A percentile compares a stretch with the other conserved stretches of the same genome.
Conservation (phyloP, 1,140 invertebrate genomes). For the Drosophila baimaii region DNA sequence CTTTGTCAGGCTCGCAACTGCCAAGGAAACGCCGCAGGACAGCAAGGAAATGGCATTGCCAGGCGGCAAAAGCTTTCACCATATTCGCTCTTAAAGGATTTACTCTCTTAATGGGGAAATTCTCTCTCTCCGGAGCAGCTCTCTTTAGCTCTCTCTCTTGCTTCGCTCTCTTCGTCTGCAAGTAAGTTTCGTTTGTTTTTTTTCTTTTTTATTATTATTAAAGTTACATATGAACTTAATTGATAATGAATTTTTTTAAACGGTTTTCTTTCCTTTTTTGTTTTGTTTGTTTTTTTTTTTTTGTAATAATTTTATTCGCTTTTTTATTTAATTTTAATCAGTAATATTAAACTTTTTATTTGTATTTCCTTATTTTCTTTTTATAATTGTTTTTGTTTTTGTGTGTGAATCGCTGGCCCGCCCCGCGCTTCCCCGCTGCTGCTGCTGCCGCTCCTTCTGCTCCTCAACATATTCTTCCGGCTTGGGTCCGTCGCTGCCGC, state of each 20-base stretch:
- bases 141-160: background rate
- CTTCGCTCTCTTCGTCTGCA: conserved; percentile 56
- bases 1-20: conserved; percentile 60
- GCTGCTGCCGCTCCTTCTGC: conserved; percentile 20
- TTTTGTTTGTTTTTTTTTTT: conserved; percentile 37
- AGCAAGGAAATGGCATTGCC: conserved; percentile 40
- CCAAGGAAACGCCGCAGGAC: conserved; percentile 36
- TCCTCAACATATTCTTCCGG: conserved; percentile 24
- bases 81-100: conserved; percentile 21
- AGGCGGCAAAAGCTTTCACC: conserved; percentile 1
- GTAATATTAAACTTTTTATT: conserved; percentile 77
- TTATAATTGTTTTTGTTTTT: conserved; percentile 49
- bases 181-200: conserved; percentile 32
- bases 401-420: conserved; percentile 68
- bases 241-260: conserved; percentile 77
- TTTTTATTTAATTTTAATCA: conserved; percentile 78
- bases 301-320: conserved; percentile 68
- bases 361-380: conserved; percentile 54
- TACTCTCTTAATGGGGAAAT: conserved; percentile 12
- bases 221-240: conserved; percentile 83
- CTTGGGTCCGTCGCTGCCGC: conserved; percentile 24
- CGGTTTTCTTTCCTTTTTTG: conserved; percentile 35
- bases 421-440: conserved; percentile 49
- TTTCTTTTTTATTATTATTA: conserved; percentile 80
- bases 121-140: background rate